Evolutionary conservation across 2,797 vertebrate species (phyloP).

Genomic region (Poecilia wingei): DNA sequence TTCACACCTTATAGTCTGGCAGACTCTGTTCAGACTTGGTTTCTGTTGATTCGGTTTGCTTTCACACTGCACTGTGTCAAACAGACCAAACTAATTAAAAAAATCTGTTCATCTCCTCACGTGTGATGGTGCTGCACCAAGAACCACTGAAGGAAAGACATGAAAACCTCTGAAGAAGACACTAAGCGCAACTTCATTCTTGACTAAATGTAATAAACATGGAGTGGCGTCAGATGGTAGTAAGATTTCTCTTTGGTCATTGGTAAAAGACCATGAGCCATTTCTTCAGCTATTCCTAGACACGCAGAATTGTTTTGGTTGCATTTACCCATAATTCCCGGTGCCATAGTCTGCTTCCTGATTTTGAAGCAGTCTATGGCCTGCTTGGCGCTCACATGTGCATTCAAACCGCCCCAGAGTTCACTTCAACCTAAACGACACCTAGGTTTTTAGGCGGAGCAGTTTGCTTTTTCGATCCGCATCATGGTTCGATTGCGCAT

Average conservation of each 20-base stretch:
- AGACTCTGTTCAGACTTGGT: neutral
- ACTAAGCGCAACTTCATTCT: neutral
- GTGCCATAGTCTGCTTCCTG: neutral
- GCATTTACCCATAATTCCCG: neutral
- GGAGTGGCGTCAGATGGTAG: neutral
- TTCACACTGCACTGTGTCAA: neutral
- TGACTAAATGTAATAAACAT: neutral
- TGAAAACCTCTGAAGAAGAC: neutral
- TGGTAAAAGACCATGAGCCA: neutral
- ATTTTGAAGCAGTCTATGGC: neutral
- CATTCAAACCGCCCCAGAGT: neutral
- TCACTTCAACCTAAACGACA: neutral
- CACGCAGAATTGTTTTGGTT: neutral
- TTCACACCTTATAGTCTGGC: neutral
- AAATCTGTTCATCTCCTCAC: neutral
- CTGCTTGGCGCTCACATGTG: neutral
- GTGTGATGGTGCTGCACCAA: neutral
- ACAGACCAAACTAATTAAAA: neutral
- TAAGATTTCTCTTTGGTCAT: neutral
- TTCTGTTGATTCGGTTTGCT: neutral
- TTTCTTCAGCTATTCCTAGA: neutral
- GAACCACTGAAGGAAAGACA: neutral
- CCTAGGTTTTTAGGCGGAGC: neutral
- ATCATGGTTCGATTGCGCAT: neutral
- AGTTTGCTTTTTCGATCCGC: neutral